Evolutionary conservation across 1,140 invertebrate species (phyloP).

Genomic region (Platorchestia sp.): DNA sequence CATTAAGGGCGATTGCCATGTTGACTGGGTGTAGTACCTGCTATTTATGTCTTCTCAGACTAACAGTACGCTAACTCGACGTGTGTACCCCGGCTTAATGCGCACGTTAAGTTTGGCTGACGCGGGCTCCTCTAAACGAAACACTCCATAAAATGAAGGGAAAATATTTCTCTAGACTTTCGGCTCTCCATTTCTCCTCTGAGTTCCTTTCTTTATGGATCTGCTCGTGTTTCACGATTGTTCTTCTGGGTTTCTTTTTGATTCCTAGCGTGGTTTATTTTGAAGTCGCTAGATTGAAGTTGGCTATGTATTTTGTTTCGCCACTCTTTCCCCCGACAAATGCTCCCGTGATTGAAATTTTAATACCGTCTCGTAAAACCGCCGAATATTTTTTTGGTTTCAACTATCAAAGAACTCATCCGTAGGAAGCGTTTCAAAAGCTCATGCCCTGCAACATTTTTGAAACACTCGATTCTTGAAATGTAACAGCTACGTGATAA

Average conservation of each 20-base stretch:
- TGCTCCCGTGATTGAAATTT: background rate
- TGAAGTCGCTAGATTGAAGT: no score
- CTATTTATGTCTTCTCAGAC: constrained; percentile 42
- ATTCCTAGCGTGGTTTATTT: background rate
- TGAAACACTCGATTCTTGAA: no score
- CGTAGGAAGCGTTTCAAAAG: no score
- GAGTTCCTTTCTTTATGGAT: background rate
- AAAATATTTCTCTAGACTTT: background rate
- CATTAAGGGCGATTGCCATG: constrained; percentile 52
- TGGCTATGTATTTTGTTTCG: background rate
- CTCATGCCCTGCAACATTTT: no score
- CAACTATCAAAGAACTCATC: no score
- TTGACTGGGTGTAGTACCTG: constrained; percentile 48
- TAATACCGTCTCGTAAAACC: background rate
- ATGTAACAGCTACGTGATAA: no score
- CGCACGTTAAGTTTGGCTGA: background rate
- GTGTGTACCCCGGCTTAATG: background rate
- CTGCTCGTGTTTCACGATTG: background rate
- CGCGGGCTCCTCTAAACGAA: background rate
- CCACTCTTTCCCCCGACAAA: background rate
- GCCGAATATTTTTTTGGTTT: background rate
- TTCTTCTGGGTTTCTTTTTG: background rate
- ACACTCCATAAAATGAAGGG: background rate
- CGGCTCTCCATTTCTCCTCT: background rate
- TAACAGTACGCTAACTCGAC: constrained; percentile 27